Percentiles rank a stretch among this genome's conserved stretches.
phyloP scores from a whole-genome alignment of 2,113 vertebrate genomes.

The Orycteropus afer region DNA sequence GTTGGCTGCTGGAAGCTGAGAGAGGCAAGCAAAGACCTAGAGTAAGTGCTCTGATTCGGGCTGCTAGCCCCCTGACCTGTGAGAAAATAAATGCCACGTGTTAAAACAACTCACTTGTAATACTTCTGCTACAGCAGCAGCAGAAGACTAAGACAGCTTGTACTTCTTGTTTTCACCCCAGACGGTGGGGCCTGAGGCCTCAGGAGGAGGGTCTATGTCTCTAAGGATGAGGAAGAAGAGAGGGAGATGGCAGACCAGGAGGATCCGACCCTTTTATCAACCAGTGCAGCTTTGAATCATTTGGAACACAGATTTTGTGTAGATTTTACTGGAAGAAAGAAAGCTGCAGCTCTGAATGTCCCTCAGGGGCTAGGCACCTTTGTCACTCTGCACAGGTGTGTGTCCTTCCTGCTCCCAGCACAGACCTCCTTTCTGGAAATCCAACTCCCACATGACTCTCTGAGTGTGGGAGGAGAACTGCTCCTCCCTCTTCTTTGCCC shows the following conservation, averaged over 20 bases:
- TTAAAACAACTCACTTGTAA: no score
- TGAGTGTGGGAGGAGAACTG: neutral
- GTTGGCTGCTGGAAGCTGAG: no score
- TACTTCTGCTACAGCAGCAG: no score
- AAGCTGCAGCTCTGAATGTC: rapidly evolving
- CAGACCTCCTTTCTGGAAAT: no score
- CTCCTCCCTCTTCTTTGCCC: neutral
- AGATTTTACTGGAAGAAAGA: rapidly evolving
- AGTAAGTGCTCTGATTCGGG: no score
- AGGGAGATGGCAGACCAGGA: rapidly evolving
- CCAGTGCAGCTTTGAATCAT: rapidly evolving
- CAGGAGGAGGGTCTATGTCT: no score
- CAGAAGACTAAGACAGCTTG: neutral
- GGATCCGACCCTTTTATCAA: rapidly evolving
- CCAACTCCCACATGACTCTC: rapidly evolving
- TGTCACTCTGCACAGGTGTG: rapidly evolving
- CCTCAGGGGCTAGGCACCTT: rapidly evolving
- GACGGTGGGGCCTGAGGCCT: no score
- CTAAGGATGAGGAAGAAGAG: rapidly evolving
- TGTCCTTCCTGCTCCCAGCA: neutral
- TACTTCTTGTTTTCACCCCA: rapidly evolving
- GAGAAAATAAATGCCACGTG: no score
- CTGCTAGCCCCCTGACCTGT: no score
- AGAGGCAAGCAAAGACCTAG: no score
- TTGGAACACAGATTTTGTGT: no score